Evolutionary conservation across 1,140 invertebrate genomes (phyloP).

Genomic region (Camponotus pennsylvanicus): DNA sequence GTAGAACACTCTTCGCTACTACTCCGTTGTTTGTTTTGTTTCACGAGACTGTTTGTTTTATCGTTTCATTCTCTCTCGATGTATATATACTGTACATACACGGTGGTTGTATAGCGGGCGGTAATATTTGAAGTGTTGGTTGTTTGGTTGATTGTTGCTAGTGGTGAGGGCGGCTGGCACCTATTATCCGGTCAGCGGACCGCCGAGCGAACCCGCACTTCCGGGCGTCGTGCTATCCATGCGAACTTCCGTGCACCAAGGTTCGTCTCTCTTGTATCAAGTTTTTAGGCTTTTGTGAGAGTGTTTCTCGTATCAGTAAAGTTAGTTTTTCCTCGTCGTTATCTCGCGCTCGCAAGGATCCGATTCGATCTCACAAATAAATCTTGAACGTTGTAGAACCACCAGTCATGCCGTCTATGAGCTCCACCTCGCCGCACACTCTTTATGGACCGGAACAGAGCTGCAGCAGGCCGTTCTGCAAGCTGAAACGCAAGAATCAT

Average conservation of each 20-base stretch:
- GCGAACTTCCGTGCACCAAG: conserved; percentile 87
- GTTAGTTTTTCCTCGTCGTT: conserved; percentile 31
- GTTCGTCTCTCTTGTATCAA: conserved; percentile 82
- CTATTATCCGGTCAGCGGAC: conserved; percentile 96
- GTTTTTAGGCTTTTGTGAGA: conserved; percentile 79
- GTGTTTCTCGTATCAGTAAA: conserved; percentile 69
- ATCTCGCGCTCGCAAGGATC: not conserved
- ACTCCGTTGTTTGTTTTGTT: conserved; percentile 27
- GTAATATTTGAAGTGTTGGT: conserved; percentile 87
- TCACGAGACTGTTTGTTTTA: conserved; percentile 33
- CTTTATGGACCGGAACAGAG: conserved; percentile 88
- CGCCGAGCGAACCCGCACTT: conserved; percentile 87
- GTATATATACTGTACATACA: conserved; percentile 71
- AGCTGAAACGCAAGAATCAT: conserved; percentile 94
- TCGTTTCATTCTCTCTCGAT: conserved; percentile 53
- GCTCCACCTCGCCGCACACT: conserved; percentile 84
- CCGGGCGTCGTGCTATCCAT: conserved; percentile 87
- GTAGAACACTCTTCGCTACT: conserved; percentile 46
- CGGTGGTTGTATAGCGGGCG: conserved; percentile 82
- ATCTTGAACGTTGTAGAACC: conserved; percentile 66
- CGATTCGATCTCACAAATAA: not conserved
- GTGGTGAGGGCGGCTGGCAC: conserved; percentile 97
- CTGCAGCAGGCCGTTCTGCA: conserved; percentile 94
- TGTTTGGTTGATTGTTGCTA: conserved; percentile 90
- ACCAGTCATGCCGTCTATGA: conserved; percentile 82